phyloP scores from a whole-genome alignment of 2,113 vertebrate genomes.

The Hyperopisus bebe region DNA sequence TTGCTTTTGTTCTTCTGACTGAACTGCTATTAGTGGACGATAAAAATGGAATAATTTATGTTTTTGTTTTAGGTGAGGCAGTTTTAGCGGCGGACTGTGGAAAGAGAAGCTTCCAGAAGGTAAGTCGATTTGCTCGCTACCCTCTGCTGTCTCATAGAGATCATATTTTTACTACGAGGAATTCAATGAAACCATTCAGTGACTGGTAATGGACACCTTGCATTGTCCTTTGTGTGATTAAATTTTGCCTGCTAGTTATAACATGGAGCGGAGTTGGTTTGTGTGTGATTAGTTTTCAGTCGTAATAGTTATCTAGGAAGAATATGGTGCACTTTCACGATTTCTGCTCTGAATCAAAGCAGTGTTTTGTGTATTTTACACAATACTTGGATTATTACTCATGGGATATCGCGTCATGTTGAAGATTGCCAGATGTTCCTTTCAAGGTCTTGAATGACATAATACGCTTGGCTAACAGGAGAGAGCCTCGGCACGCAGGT shows the following conservation, averaged over 20 bases:
- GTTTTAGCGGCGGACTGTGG: constrained; percentile 4
- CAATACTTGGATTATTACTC: constrained; percentile 7
- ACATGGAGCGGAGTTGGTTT: neutral
- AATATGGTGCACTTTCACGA: neutral
- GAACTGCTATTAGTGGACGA: neutral
- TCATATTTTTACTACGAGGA: neutral
- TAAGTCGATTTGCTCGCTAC: constrained; percentile 29
- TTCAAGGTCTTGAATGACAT: constrained; percentile 1
- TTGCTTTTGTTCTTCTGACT: neutral
- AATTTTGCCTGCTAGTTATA: neutral
- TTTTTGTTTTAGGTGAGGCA: constrained; percentile 44
- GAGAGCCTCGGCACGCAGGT: neutral
- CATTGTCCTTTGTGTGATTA: neutral
- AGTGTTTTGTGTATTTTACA: neutral
- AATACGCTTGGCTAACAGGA: neutral
- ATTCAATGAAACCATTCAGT: neutral
- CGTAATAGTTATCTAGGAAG: neutral
- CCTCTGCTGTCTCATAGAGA: neutral
- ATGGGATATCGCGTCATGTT: neutral
- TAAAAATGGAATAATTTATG: constrained; percentile 29
- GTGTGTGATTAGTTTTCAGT: neutral
- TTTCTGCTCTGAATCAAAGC: neutral
- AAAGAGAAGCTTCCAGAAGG: constrained; percentile 34
- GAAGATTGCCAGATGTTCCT: neutral
- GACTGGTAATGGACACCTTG: neutral